A percentile compares a stretch with the other conserved stretches of the same genome.
These are phyloP conservation scores for Nanger granti DNA, from an alignment of 2,113 vertebrate species.

Conservation along the genomic window DNA sequence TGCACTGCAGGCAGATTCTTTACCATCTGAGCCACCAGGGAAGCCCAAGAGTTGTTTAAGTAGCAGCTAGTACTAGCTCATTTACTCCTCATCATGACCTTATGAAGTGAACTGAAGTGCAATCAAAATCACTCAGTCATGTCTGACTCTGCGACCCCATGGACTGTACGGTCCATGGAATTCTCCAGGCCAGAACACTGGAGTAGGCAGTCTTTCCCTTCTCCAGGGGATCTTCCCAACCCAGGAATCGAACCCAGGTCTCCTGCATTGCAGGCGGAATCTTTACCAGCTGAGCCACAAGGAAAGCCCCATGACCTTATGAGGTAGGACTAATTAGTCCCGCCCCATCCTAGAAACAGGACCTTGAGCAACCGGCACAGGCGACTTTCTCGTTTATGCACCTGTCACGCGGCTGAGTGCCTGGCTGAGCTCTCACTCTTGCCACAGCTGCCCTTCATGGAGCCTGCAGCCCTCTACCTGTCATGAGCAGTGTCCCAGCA, in stretches of 20 bases:
- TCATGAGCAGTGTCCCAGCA: not conserved
- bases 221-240: not conserved
- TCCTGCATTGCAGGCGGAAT: not conserved
- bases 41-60: not conserved
- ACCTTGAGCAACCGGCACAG: not conserved
- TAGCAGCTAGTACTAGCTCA: not conserved
- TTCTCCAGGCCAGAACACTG: not conserved
- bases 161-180: not conserved
- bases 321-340: not conserved
- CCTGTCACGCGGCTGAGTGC: accelerated
- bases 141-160: not conserved
- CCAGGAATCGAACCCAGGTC: not conserved
- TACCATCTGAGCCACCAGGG: not conserved
- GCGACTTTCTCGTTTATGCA: not conserved
- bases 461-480: not conserved
- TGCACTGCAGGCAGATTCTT: not conserved
- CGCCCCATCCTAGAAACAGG: not conserved
- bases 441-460: accelerated
- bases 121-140: not conserved
- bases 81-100: not conserved
- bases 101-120: not conserved
- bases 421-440: not conserved
- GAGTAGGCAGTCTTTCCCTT: not conserved
- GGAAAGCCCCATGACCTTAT: not conserved
- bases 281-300: not conserved